Evolutionary conservation across 1,140 invertebrate species (phyloP), one percentile per base, ranked within the genome.

Genomic region (Drosophila littoralis): DNA sequence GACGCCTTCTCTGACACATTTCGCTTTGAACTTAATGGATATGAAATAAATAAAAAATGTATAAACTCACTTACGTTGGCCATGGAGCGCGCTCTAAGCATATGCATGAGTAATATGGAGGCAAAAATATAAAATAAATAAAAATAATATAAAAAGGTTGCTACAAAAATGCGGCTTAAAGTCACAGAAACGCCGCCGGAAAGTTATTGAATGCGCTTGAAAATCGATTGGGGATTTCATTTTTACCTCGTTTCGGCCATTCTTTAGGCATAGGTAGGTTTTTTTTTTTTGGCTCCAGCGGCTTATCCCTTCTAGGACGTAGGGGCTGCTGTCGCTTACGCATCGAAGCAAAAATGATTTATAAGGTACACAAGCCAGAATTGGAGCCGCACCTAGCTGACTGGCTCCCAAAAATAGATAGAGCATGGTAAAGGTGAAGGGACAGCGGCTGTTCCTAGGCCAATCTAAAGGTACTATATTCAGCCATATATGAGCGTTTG

Each of bases 201-300:
- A 79, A 73, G 69, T 89, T 73, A 88, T 89, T 89, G 66, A 88
- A 89, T 77, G 69, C 52, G 84, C 75, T 71, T 72, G 73, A 77
- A 77, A 88, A 88, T 88, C 83, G 83, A 88, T 88, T 88, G 83
- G 84, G 84, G 84, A 88, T 88, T 88, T 89, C 84, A 88, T 88
- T 88, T 86, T 89, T 80, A 89, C 79, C 80, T 89, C 73, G 77
- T 77, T 83, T 77, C 68, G 40, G 52, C 9, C 45, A 61, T 57
- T 36, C 66, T 58, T 13, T 3, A 7, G 48, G 33, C 40, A 75
- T 51, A 57, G 50, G 45, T 66, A 78, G 83, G 69, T 89, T 89
- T 89, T 83, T 88, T 88, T 85, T 88, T 28, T 28, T 28, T 70
- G 79, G 76, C 66, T 61, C 65, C 55, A 65, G 12, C 50, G 65